These are phyloP conservation scores for Thalassaphorura encarpata DNA, from an alignment of 1,140 invertebrate species.

Conservation along the genomic window DNA sequence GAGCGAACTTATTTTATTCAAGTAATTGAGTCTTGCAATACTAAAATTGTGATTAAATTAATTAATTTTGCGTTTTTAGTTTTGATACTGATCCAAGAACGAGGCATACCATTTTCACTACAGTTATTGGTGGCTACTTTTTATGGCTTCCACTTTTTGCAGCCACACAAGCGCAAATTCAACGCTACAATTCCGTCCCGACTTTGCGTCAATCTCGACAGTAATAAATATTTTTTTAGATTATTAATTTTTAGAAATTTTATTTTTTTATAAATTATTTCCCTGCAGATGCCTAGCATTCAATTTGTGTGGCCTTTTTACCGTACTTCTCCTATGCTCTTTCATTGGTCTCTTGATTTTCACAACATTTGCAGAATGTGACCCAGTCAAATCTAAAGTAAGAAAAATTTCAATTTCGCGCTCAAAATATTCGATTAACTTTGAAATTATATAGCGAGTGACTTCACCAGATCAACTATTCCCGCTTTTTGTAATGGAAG, in stretches of 20 bases:
- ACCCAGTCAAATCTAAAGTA: conserved; percentile 35
- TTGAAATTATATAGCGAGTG: conserved; percentile 31
- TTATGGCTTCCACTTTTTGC: conserved; percentile 26
- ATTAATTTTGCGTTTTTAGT: conserved; percentile 12
- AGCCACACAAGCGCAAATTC: conserved; percentile 25
- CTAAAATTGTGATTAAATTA: conserved; percentile 48
- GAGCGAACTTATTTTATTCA: conserved; percentile 46
- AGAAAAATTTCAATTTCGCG: too few species aligned
- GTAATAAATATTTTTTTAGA: conserved; percentile 17
- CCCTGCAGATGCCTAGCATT: conserved; percentile 35
- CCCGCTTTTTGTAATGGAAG: conserved; percentile 46
- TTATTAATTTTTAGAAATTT: conserved; percentile 3
- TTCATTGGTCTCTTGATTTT: conserved; percentile 68
- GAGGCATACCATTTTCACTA: conserved; percentile 24
- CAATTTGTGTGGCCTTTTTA: conserved; percentile 34
- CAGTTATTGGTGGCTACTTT: conserved; percentile 22
- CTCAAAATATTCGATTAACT: not conserved
- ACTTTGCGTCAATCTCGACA: not conserved
- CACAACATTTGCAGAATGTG: conserved; percentile 42
- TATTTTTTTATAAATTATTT: not conserved
- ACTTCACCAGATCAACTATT: conserved; percentile 39
- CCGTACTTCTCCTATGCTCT: conserved; percentile 44
- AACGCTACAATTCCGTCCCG: conserved; percentile 17
- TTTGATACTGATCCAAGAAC: conserved; percentile 21
- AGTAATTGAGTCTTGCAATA: conserved; percentile 2